Base-by-base conservation (phyloP, 2,113 vertebrate species). In the Hipposideros armiger region DNA sequence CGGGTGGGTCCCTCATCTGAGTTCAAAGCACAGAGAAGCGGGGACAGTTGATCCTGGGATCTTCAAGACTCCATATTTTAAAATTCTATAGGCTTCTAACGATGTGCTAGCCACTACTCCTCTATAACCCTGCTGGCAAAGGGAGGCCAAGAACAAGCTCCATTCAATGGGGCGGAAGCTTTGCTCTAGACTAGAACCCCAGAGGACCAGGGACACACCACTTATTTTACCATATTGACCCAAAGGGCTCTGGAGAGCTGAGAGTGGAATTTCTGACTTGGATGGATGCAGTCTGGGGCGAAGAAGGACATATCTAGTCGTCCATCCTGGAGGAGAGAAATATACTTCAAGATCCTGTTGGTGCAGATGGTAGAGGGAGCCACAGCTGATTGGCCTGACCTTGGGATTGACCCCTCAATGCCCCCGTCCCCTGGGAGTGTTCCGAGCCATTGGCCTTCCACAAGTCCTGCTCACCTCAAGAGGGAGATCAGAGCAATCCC, bases 261-360 rank as follows among this genome's bases (percentile, higher is more conserved):
- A 2, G 99, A 97, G 95, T 99, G 99, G 95, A 99, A 98, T 97
- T 98, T 99, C 98, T 99, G 99, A 97, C 97, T 99, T 47, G 99
- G 98, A 92, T 99, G 99, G 97, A 99, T 99, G 96, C 99, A 99
- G 96, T 99, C 99, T 6, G 99, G 99, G 32, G 99, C 36, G 5
- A 99, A 99, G 98, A 98, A 99, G 4, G 99, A 99, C 64, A 98
- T 81, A 97, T 99, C 99, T 9, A 98, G 99, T 1, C 5, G 96
- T 1, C 99, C 99, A 28, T 99, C 95, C 99, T 99, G 70, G 81
- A 87, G 74, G 92, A 98, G 22, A 85, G 89, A 96, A 73, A 80
- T 0, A 93, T 0, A 76, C 9, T 52, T 94, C 30, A 69, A 85
- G 84, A 62, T 73, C 72, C 81, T 28, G 0, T 40, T 47, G 64